Conservation (phyloP, 1,140 invertebrate genomes). For the Drosophila tropicalis region DNA sequence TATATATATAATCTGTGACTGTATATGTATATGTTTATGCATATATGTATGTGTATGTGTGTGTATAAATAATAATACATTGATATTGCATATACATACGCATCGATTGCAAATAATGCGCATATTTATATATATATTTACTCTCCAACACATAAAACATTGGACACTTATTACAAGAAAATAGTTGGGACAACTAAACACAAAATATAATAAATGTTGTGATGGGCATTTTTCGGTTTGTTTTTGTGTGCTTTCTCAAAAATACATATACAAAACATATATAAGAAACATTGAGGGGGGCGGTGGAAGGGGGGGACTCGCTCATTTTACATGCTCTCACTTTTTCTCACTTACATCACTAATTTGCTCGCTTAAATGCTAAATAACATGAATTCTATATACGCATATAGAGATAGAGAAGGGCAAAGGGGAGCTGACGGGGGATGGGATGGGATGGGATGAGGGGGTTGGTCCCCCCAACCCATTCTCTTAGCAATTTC, state of each 20-base stretch:
- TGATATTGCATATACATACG: conserved; percentile 2
- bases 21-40: conserved; percentile 42
- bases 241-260: conserved; percentile 2
- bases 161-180: conserved; percentile 11
- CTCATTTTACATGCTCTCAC: conserved; percentile 8
- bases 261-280: conserved; percentile 14
- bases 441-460: background rate
- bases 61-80: conserved; percentile 61
- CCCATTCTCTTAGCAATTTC: background rate
- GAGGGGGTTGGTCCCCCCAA: too few relatives aligned
- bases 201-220: background rate
- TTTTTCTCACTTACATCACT: conserved; percentile 35
- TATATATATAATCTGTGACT: conserved; percentile 20
- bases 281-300: background rate
- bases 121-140: conserved; percentile 9
- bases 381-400: conserved; percentile 61
- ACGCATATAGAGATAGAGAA: conserved; percentile 24
- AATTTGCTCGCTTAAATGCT: conserved; percentile 63
- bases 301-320: background rate
- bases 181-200: conserved; percentile 27
- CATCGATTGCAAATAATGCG: conserved; percentile 12
- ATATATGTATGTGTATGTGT: conserved; percentile 33
- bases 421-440: background rate
- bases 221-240: background rate
- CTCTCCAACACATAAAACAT: background rate